Evolutionary conservation across 2,797 vertebrate species (phyloP).

Genomic region (Lacerta agilis): DNA sequence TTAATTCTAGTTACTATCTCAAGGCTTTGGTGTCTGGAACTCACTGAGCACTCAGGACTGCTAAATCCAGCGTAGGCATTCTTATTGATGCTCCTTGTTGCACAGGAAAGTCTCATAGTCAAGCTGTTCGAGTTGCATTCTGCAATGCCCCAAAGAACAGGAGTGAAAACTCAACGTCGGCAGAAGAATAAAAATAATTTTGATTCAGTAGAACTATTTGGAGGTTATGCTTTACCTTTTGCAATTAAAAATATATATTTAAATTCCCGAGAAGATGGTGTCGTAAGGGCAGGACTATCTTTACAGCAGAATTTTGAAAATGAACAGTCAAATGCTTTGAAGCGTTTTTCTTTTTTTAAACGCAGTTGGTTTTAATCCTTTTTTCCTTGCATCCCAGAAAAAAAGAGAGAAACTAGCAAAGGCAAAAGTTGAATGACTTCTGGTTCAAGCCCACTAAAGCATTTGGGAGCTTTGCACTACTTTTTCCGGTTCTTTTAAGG

Average conservation of each 20-base stretch:
- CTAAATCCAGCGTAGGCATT: neutral
- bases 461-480: neutral
- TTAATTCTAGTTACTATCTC: neutral
- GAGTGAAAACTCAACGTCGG: too few species aligned
- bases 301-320: neutral
- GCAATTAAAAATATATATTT: neutral
- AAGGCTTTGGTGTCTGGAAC: neutral
- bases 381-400: neutral
- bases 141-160: too few species aligned
- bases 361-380: neutral
- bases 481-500: neutral
- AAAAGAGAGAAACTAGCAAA: neutral
- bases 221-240: too few species aligned
- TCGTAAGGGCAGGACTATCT: neutral
- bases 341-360: neutral
- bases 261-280: neutral
- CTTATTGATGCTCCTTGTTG: neutral
- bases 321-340: neutral
- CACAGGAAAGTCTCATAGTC: too few species aligned
- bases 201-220: too few species aligned
- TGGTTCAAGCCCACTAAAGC: neutral
- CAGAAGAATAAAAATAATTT: too few species aligned
- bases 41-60: neutral
- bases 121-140: too few species aligned
- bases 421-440: slow-evolving; percentile 7